Evolutionary conservation across 2,888 invertebrate species (phyloP).

Genomic region (Hydroisotoma schaefferi): DNA sequence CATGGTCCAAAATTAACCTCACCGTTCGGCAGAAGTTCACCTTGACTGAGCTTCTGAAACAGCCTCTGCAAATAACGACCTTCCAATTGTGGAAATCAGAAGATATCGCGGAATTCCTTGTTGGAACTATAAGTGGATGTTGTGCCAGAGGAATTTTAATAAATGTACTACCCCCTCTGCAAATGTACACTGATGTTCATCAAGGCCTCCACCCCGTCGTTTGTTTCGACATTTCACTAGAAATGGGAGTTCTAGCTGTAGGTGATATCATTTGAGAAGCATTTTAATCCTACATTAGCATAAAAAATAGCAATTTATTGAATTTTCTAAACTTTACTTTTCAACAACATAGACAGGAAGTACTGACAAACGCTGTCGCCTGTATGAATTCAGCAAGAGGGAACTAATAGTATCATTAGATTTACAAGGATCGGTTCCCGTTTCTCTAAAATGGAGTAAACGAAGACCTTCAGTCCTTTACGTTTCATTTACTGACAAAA

Average conservation of each 20-base stretch:
- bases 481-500: constrained; percentile 31
- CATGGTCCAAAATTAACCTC: constrained; percentile 37
- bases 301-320: background rate
- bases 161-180: no score
- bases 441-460: constrained; percentile 38
- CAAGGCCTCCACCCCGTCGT: no score
- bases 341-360: constrained; percentile 24
- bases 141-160: constrained; percentile 12
- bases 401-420: constrained; percentile 31
- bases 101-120: constrained; percentile 15
- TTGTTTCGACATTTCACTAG: constrained; percentile 21
- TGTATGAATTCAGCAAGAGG: constrained; percentile 36
- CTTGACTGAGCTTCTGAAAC: background rate
- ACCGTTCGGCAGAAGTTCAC: constrained; percentile 17
- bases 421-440: constrained; percentile 17
- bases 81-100: constrained; percentile 21
- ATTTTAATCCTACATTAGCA: background rate
- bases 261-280: constrained; percentile 2
- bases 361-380: constrained; percentile 38
- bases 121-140: constrained; percentile 30
- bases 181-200: no score
- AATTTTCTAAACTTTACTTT: background rate
- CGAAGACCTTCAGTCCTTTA: constrained; percentile 36
- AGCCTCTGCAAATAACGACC: constrained; percentile 17
- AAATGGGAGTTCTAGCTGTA: constrained; percentile 22